Evolutionary conservation across 1,140 invertebrate species (phyloP), one percentile per base, ranked within the genome.

Genomic region (Cardiocondyla obscurior): DNA sequence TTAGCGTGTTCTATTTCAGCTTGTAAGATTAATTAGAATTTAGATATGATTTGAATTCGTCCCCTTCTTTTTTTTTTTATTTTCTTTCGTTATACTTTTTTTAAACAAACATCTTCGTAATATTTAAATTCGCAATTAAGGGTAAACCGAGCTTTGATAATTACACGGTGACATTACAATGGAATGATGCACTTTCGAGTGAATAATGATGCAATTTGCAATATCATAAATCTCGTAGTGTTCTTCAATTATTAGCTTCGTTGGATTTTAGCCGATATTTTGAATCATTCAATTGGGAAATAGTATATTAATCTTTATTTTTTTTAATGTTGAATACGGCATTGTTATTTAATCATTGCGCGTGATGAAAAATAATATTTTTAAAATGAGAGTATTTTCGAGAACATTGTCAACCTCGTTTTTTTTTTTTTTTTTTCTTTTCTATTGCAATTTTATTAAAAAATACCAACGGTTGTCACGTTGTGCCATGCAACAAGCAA

Each of bases 401-500:
- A 30, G 6, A 19, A 28, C 7, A 33, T 33, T 67, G 60, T 65
- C 60, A 67, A 19, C 33, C 74, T 77, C 62, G 53, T 69, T 79
- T 69, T 79, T n/a, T n/a, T n/a, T n/a, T n/a, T n/a, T n/a, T n/a
- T n/a, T n/a, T n/a, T n/a, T n/a, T n/a, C n/a, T n/a, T n/a, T 53
- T 53, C 16, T 67, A 53, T 53, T 77, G 44, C 46, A 77, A 67
- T 77, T 77, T 77, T 39, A 67, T 53, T 12, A 46, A 42, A 44
- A 69, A 69, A 79, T 22, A 67, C n/a, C 44, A 49, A 67, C n/a
- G 30, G 16, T 76, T 64, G 62, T 69, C 62, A 39, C 12, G 12
- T 22, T 5, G 30, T 2, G 44, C 22, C 36, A 39, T 10, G 12
- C 33, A 64, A 53, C 46, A 60, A 53, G 60, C 60, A 25, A 39